phyloP scores from a whole-genome alignment of 2,888 invertebrate genomes.

The Acholoe squamosa region DNA sequence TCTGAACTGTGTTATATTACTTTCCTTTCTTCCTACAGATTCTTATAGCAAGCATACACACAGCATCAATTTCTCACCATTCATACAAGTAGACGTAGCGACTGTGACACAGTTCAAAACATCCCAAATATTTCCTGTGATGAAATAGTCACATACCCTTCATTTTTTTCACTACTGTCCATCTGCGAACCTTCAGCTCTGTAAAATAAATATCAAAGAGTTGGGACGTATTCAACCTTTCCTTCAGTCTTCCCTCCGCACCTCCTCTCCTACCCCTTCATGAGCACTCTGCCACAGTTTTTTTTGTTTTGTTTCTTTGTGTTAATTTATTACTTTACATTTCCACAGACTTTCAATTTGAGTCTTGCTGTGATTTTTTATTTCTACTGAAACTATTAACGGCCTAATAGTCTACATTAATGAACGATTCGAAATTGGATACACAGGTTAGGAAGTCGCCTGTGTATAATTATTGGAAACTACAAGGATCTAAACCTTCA shows the following conservation, averaged over 20 bases:
- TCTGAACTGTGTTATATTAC: not conserved
- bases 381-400: not conserved
- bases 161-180: constrained; percentile 62
- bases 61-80: constrained; percentile 17
- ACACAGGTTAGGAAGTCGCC: not conserved
- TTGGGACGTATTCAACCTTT: constrained; percentile 51
- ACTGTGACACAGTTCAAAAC: constrained; percentile 57
- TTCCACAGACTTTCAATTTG: not conserved
- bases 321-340: not conserved
- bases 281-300: constrained; percentile 57
- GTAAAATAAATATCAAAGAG: constrained; percentile 61
- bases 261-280: constrained; percentile 59
- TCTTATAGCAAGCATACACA: not conserved
- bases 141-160: constrained; percentile 61
- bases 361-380: too few relatives aligned
- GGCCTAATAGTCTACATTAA: not conserved
- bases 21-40: not conserved
- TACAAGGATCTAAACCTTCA: constrained; percentile 25
- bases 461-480: not conserved
- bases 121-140: constrained; percentile 58
- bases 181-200: constrained; percentile 62
- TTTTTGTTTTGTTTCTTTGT: constrained; percentile 3
- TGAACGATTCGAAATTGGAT: not conserved
- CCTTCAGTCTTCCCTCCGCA: constrained; percentile 15
- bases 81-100: constrained; percentile 50